Base-by-base conservation (phyloP, 2,888 invertebrate species). In the Hirudinaria manillensis region DNA sequence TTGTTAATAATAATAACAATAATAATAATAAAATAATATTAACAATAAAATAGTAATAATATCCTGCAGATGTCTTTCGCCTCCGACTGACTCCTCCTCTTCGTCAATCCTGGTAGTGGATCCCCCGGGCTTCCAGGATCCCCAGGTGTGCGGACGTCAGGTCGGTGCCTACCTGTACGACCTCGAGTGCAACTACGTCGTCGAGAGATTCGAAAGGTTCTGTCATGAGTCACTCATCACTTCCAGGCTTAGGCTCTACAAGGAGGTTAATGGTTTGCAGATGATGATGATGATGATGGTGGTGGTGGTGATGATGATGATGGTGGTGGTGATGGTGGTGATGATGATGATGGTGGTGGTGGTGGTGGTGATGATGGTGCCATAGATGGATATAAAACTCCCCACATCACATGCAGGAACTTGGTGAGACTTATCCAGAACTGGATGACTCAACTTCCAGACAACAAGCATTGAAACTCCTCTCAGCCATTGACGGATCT, bases 61-160 rank as follows among this genome's bases (percentile, higher is more conserved):
- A 45, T 1, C 45, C 16, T 45, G 45, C 16, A 45, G 45, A 7
- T 16, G 10, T 10, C 45, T 45, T 16, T 45, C 45, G 16, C 45
- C 45, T 45, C 45, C 16, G 45, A 45, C 45, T 10, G 45, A 51
- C 27, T 45, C n/a, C 53, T n/a, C 24, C n/a, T 34, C 36, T 32
- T 34, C 27, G 29, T 66, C 74, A 27, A 74, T 76, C 27, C 24
- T 74, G 32, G 21, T 76, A 21, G 68, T 76, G 53, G 76, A 76
- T 55, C 38, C 76, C 0, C 27, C 61, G 16, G 74, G 76, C 27
- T 67, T 45, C 21, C 74, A 51, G n/a, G 21, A 73, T 38, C 74
- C 76, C 21, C 53, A 65, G 7, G 21, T 36, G 7, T 45, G 67
- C 21, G 68, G 73, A 55, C 55, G 67, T 7, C 67, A 55, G 27